These are phyloP conservation scores for Vireo griseus DNA, from an alignment of 2,797 vertebrate species.

Conservation along the genomic window DNA sequence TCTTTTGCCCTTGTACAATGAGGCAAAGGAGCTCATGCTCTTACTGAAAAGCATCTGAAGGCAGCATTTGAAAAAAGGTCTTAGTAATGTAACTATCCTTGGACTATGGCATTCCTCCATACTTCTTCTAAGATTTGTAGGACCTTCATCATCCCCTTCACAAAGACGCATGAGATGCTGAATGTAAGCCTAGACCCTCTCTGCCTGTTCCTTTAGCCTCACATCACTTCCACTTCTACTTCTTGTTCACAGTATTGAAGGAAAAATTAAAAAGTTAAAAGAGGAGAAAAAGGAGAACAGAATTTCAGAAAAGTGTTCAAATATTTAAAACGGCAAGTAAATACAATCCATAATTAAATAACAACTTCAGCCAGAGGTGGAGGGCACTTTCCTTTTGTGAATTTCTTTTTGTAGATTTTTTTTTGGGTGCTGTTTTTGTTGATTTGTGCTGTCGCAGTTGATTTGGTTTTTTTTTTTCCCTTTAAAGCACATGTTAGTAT, in stretches of 20 bases:
- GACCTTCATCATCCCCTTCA: neutral
- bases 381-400: accelerated
- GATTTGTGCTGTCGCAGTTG: neutral
- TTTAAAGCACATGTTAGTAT: neutral
- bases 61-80: neutral
- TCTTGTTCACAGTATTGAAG: neutral
- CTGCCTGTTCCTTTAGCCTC: neutral
- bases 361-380: neutral
- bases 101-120: neutral
- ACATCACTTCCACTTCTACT: neutral
- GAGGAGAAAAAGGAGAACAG: neutral
- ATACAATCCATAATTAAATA: neutral
- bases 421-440: neutral
- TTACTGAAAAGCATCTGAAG: neutral
- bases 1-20: neutral
- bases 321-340: neutral
- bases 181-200: neutral
- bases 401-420: neutral
- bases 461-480: neutral
- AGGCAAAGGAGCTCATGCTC: neutral
- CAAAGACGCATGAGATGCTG: neutral
- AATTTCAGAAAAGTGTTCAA: neutral
- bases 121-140: neutral
- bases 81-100: neutral
- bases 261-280: neutral